Conservation (phyloP, 2,888 invertebrate species). For the Drosophila rubida region DNA sequence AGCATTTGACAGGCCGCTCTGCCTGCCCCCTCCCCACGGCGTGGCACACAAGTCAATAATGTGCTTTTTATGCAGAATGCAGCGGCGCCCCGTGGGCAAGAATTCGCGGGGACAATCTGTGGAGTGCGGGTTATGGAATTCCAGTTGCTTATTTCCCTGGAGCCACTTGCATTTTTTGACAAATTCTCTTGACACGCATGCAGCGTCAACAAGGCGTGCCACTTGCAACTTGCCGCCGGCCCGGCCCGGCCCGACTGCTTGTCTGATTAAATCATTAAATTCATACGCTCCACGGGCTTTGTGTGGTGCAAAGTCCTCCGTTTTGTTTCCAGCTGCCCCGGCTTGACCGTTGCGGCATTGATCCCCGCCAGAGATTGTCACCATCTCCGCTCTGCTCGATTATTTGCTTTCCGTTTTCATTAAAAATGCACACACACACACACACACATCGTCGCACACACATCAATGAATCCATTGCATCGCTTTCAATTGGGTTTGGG, state of each 20-base stretch:
- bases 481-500: constrained; percentile 46
- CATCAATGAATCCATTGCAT: constrained; percentile 60
- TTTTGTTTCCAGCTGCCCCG: constrained; percentile 62
- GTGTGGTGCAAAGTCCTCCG: constrained; percentile 61
- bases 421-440: constrained; percentile 66
- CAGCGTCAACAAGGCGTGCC: constrained; percentile 79
- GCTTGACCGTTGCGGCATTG: constrained; percentile 67
- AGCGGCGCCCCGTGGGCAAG: constrained; percentile 38
- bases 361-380: constrained; percentile 68
- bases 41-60: constrained; percentile 65
- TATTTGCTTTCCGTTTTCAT: constrained; percentile 78
- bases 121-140: constrained; percentile 28
- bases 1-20: constrained; percentile 76
- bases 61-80: constrained; percentile 51
- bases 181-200: constrained; percentile 78
- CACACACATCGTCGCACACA: constrained; percentile 35
- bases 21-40: constrained; percentile 6
- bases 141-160: constrained; percentile 75
- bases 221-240: constrained; percentile 35
- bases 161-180: constrained; percentile 78
- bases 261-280: constrained; percentile 84
- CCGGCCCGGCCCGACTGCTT: constrained; percentile 36
- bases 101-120: constrained; percentile 4
- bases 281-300: constrained; percentile 82
- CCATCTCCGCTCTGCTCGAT: constrained; percentile 56